These are phyloP conservation scores for Pteropus alecto DNA, from an alignment of 2,113 vertebrate genomes.

Conservation along the genomic window DNA sequence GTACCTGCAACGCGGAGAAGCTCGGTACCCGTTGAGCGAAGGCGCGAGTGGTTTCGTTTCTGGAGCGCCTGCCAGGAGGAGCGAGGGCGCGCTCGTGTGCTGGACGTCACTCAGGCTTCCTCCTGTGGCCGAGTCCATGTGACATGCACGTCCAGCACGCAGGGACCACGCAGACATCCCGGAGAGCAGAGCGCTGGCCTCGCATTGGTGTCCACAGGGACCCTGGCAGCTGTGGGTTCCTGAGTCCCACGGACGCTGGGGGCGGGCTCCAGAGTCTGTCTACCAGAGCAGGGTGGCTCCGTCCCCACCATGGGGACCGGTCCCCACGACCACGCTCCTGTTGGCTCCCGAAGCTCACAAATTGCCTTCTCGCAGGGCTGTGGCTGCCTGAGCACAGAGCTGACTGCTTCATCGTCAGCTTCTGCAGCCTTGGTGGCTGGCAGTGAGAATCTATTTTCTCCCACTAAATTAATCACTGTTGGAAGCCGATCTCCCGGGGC, in stretches of 20 bases:
- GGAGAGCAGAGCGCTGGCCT: neutral
- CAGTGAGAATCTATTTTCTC: conserved; percentile 58
- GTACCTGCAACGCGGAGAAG: neutral
- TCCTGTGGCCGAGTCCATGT: rapidly evolving
- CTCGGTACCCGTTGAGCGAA: neutral
- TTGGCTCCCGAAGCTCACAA: neutral
- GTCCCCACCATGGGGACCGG: neutral
- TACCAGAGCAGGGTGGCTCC: neutral
- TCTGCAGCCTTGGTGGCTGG: conserved; percentile 1
- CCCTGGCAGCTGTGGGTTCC: neutral
- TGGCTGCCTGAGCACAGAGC: neutral
- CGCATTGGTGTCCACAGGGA: rapidly evolving
- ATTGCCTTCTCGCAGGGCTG: neutral
- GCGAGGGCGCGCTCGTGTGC: rapidly evolving
- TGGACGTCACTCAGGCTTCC: neutral
- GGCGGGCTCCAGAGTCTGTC: neutral
- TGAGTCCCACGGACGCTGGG: neutral
- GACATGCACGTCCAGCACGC: rapidly evolving
- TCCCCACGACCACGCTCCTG: neutral
- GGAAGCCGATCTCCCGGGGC: conserved; percentile 44
- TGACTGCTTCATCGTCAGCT: conserved; percentile 36
- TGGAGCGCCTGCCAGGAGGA: neutral
- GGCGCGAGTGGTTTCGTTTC: neutral
- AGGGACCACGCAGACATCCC: rapidly evolving
- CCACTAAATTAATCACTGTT: conserved; percentile 57